phyloP scores from a whole-genome alignment of 2,797 vertebrate species.

The Sylvilagus floridanus region DNA sequence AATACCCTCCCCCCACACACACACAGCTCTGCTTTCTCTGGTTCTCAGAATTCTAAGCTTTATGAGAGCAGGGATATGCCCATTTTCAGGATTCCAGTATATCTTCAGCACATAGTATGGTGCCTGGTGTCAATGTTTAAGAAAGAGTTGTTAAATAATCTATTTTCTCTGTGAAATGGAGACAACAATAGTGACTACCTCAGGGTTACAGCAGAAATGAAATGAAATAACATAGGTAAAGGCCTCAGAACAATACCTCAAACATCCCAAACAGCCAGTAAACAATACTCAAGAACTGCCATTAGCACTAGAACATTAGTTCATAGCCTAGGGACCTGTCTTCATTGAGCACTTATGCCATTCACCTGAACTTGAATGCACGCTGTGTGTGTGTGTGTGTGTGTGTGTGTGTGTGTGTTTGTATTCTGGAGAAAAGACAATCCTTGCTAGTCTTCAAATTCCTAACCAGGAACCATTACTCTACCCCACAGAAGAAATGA shows the following conservation, averaged over 20 bases:
- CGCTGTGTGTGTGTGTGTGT: background rate
- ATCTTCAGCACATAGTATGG: background rate
- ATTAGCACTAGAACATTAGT: background rate
- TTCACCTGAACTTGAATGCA: background rate
- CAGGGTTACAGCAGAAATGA: background rate
- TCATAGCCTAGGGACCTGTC: background rate
- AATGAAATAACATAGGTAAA: background rate
- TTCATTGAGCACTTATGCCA: background rate
- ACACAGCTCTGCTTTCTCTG: background rate
- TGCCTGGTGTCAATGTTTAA: background rate
- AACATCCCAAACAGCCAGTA: background rate
- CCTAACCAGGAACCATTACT: background rate
- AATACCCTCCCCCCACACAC: accelerated
- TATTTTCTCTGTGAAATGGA: slow-evolving; percentile 18
- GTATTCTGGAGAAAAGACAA: background rate
- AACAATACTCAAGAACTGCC: background rate
- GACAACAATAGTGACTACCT: background rate
- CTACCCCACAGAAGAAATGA: slow-evolving; percentile 17
- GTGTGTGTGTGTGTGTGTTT: background rate
- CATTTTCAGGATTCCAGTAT: background rate
- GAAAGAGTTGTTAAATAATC: slow-evolving; percentile 26
- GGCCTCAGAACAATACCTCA: background rate
- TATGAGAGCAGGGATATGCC: background rate
- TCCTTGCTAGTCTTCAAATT: background rate
- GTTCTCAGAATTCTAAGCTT: background rate